Evolutionary conservation across 2,888 invertebrate species (phyloP).

Genomic region (Morinoia aosen): DNA sequence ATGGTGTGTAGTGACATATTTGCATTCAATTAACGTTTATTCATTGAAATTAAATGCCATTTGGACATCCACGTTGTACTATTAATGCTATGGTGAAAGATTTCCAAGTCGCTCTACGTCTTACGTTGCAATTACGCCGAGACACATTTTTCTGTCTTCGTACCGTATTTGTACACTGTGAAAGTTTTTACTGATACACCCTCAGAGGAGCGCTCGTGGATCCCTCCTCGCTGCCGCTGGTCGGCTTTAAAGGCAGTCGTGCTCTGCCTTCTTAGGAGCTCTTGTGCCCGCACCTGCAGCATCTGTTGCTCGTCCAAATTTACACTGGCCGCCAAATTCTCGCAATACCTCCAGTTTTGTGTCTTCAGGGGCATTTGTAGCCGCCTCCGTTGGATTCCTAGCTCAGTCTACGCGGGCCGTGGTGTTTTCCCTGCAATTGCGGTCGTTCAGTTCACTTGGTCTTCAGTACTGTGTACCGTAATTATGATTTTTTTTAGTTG

Average conservation of each 20-base stretch:
- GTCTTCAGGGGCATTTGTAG: background rate
- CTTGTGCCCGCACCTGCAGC: background rate
- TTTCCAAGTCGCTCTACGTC: background rate
- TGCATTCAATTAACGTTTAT: too few relatives aligned
- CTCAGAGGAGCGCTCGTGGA: background rate
- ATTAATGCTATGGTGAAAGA: background rate
- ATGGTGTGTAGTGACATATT: too few relatives aligned
- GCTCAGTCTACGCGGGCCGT: background rate
- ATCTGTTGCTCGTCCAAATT: background rate
- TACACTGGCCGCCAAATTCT: background rate
- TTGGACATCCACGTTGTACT: too few relatives aligned
- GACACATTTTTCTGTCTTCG: background rate
- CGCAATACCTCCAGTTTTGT: background rate
- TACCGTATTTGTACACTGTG: background rate
- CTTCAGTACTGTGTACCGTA: background rate
- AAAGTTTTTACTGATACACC: background rate
- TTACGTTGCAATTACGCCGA: background rate
- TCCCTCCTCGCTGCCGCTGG: background rate
- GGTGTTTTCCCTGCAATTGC: background rate
- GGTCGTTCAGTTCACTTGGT: background rate
- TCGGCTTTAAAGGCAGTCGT: background rate
- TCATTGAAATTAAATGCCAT: too few relatives aligned
- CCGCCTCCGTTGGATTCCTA: background rate
- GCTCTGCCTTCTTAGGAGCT: background rate
- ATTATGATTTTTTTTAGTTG: background rate